These are phyloP conservation scores for Zapornia atra DNA, from an alignment of 2,113 vertebrate genomes.

Conservation along the genomic window DNA sequence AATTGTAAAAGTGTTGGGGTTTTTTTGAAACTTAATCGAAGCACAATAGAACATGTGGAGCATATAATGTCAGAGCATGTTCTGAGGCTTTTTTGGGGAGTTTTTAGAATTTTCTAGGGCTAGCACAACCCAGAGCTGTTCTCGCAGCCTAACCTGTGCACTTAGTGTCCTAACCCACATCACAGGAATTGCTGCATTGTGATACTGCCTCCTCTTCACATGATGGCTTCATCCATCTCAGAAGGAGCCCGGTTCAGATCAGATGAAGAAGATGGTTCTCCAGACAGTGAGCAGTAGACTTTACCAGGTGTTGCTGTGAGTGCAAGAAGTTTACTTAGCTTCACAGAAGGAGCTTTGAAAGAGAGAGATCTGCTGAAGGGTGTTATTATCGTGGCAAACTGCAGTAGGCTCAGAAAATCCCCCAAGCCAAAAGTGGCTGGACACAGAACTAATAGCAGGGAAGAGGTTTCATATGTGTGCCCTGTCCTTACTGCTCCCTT, in stretches of 20 bases:
- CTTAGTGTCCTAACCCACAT: not conserved
- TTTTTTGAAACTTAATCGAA: not conserved
- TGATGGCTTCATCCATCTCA: not conserved
- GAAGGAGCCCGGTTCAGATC: not conserved
- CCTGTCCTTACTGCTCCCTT: not conserved
- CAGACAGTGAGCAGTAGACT: not conserved
- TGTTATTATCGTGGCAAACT: not conserved
- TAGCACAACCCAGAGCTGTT: not conserved
- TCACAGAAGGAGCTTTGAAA: not conserved
- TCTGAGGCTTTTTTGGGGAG: accelerated
- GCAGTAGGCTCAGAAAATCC: not conserved
- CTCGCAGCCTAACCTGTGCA: not conserved
- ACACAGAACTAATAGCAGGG: not conserved
- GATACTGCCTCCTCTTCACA: not conserved
- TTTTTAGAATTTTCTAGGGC: not conserved
- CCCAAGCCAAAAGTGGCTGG: not conserved
- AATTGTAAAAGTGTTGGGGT: not conserved
- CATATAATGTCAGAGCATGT: not conserved
- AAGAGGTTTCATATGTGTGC: not conserved
- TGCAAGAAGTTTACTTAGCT: not conserved
- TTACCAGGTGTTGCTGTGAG: not conserved
- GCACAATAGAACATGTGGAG: not conserved
- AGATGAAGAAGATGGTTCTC: not conserved
- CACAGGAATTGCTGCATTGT: not conserved
- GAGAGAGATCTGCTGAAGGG: not conserved